Evolutionary conservation across 2,888 invertebrate genomes (phyloP).

Genomic region (Hanleya hanleyi): DNA sequence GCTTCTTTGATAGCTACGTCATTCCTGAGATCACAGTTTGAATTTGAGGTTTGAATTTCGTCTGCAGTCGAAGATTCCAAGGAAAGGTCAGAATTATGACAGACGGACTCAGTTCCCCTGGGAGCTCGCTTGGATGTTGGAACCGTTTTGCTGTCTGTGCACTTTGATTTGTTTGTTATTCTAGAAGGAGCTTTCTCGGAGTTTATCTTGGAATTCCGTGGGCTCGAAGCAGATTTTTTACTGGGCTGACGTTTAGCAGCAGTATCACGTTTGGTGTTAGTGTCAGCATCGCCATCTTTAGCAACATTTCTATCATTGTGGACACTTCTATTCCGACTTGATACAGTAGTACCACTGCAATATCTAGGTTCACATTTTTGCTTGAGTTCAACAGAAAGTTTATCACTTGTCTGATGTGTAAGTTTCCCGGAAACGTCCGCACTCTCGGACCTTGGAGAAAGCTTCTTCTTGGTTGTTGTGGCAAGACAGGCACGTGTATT

Average conservation of each 20-base stretch:
- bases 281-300: neutral
- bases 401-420: too few relatives aligned
- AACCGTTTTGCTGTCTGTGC: neutral
- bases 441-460: neutral
- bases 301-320: neutral
- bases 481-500: neutral
- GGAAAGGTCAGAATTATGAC: neutral
- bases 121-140: neutral
- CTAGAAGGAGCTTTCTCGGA: neutral
- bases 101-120: neutral
- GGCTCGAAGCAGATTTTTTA: neutral
- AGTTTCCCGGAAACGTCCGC: too few relatives aligned
- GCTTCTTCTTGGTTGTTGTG: neutral
- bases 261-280: neutral
- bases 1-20: neutral
- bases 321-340: constrained; percentile 5
- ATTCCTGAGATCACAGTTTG: neutral
- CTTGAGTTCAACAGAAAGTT: too few relatives aligned
- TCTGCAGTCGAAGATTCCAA: neutral
- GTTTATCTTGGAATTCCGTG: neutral
- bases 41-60: constrained; percentile 8
- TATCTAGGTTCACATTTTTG: neutral
- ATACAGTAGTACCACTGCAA: neutral
- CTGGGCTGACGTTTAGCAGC: neutral
- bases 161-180: constrained; percentile 8